Base-by-base conservation (phyloP, 2,113 vertebrate genomes). In the Trichomycterus rosablanca region DNA sequence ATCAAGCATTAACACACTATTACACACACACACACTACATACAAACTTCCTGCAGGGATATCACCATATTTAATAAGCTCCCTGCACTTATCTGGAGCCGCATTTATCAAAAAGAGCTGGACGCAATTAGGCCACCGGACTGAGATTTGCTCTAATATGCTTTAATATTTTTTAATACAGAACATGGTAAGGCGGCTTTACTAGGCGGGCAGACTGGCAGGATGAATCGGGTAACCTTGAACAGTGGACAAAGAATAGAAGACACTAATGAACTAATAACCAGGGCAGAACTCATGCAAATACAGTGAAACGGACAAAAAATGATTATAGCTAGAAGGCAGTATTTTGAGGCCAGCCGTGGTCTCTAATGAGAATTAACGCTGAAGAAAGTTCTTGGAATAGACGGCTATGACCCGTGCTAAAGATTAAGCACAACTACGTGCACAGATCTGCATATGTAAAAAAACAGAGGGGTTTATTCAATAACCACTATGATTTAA, bases 1-100 rank as follows among this genome's bases (percentile, higher is more conserved):
- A 53, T 59, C 46, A 64, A 45, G 23, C 55, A 9, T 63, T 39
- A 58, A 63, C 55, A 40, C 12, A 14, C 15, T 39, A 22, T n/a
- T 35, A 32, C 5, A 7, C 34, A 42, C 23, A 18, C 48, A 26
- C n/a, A 40, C n/a, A 26, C 22, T 24, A 32, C 60, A 34, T 48
- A 37, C 55, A 19, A 18, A 23, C 23, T 28, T 48, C 43, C 52
- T 49, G 32, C 43, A 56, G 62, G 51, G 51, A 37, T 48, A 55
- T 39, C 35, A 39, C 32, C 32, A 46, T 46, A 63, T 63, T 63
- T 55, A 64, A 64, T 39, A 64, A 37, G 62, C 62, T 37, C 42
- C 42, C n/a, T 19, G 51, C 23, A 46, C 51, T 48, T 48, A 48
- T 39, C n/a, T 39, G 22, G 51, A 48, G 34, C 30, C 28, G 52